Base-by-base conservation (phyloP, 2,113 vertebrate species). In the Riparia riparia region DNA sequence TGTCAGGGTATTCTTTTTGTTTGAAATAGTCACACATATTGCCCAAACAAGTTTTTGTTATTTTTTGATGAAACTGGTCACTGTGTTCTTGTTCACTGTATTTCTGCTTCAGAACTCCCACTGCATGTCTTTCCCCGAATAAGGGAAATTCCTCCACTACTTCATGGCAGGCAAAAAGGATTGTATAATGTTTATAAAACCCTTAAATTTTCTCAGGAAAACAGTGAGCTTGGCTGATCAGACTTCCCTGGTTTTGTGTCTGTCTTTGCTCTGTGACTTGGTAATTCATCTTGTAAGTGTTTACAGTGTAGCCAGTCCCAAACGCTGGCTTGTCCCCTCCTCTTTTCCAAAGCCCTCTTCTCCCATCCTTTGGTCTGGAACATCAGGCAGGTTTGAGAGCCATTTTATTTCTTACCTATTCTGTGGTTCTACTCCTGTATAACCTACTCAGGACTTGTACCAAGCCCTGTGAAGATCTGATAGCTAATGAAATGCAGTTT, bases 271-370 rank as follows among this genome's bases (percentile, higher is more conserved):
- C 37, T 65, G 47, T 58, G 16, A 44, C 21, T 51, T 73, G 47
- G 26, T 29, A 50, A 6, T 51, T 83, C 17, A 32, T 47, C 60
- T 72, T 34, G 15, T 4, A 12, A 6, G 32, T 13, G 12, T 63
- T 82, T 31, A 5, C 21, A 51, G 24, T 7, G 12, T 12, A 4
- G 37, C 9, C 39, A 25, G 19, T 47, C 10, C 29, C 0, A 0
- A 51, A 16, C 26, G 41, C 29, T 41, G 4, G 21, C 56, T 45
- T 61, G 28, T 42, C 14, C 17, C 9, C 5, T 71, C 34, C 9
- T 39, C 32, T 41, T 68, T 63, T 63, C 44, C 34, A 61, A 51
- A 77, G 11, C 37, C 18, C 29, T 77, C 14, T 77, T 20, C 21
- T 68, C 22, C 47, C 10, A 44, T 9, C 17, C 18, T 66, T 45